Base-by-base conservation (phyloP, 2,888 invertebrate species). In the Kuschelorhynchus macadamiae region DNA sequence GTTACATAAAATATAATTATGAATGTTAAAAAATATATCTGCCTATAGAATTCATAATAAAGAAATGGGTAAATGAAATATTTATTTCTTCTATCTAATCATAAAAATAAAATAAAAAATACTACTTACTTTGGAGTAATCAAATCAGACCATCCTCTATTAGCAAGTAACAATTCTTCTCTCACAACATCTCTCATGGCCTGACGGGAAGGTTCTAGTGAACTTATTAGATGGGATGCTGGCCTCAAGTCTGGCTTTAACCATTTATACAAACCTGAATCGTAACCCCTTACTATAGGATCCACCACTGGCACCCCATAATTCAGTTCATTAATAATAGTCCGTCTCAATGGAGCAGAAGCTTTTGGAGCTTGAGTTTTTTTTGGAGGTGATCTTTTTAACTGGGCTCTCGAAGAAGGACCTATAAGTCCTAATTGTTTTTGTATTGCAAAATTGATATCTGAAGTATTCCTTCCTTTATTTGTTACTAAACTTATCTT, bases 401-500 rank as follows among this genome's bases (percentile, higher is more conserved):
- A 20, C 32, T 17, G 42, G 2, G 63, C 41, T 17, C 62, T 39
- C 1, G 71, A 42, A n/a, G n/a, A n/a, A 9, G 49, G 20, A 12
- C 25, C 5, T 17, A 70, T 33, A 12, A 71, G 52, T 7, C 71
- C 71, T 41, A 71, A 39, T 50, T 84, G 81, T 63, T 83, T 81
- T 61, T 82, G 79, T 47, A 84, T 81, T 9, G 82, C 81, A 39
- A 78, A 59, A 64, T 82, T 83, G 25, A 84, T 81, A 64, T 80
- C 79, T 17, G 69, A 68, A n/a, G 66, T 74, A 21, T 77, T 74
- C 50, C 79, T 79, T 11, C 77, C 72, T 76, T 86, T 85, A 73
- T 85, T 85, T n/a, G 87, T 85, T 0, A 84, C 79, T 39, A 87
- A 75, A n/a, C 84, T 81, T n/a, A 87, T 84, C 72, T 86, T 85